Conservation (phyloP, 2,797 vertebrate species). For the Neoniphon sammara region DNA sequence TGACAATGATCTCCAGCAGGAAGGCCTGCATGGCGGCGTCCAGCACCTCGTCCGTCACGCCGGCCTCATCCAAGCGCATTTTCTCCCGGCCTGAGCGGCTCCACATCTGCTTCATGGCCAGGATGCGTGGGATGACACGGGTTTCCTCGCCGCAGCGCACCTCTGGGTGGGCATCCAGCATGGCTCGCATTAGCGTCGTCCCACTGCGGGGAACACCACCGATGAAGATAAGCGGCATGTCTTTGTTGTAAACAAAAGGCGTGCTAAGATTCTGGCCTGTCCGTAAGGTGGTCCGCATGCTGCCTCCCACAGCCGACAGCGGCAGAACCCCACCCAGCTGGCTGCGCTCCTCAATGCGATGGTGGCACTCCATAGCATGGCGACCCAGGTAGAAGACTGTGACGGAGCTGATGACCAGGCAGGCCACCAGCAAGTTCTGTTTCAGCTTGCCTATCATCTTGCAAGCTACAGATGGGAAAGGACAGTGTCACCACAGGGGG, state of each 20-base stretch:
- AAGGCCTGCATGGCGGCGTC: slow-evolving; percentile 98
- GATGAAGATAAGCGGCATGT: slow-evolving; percentile 97
- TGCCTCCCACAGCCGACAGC: slow-evolving; percentile 69
- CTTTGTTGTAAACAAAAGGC: slow-evolving; percentile 91
- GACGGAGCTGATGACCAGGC: slow-evolving; percentile 93
- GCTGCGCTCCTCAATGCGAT: slow-evolving; percentile 89
- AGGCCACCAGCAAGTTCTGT: slow-evolving; percentile 94
- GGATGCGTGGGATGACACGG: slow-evolving; percentile 92
- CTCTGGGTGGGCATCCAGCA: slow-evolving; percentile 96
- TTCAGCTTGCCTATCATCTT: slow-evolving; percentile 95
- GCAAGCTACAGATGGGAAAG: slow-evolving; percentile 30
- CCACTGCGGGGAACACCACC: slow-evolving; percentile 96
- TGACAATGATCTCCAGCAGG: slow-evolving; percentile 95
- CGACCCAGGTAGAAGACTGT: slow-evolving; percentile 96
- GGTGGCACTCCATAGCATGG: slow-evolving; percentile 98
- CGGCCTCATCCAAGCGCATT: slow-evolving; percentile 94
- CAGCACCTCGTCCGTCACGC: slow-evolving; percentile 95
- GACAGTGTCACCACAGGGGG: slow-evolving; percentile 45
- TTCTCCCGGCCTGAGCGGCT: slow-evolving; percentile 96
- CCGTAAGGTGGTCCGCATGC: slow-evolving; percentile 78
- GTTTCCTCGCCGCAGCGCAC: slow-evolving; percentile 96
- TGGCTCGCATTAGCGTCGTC: slow-evolving; percentile 96
- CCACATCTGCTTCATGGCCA: slow-evolving; percentile 99
- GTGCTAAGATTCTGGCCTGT: slow-evolving; percentile 79
- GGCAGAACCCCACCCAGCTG: slow-evolving; percentile 73